phyloP scores from a whole-genome alignment of 2,888 invertebrate genomes.

The Lasioglossum pauxillum region DNA sequence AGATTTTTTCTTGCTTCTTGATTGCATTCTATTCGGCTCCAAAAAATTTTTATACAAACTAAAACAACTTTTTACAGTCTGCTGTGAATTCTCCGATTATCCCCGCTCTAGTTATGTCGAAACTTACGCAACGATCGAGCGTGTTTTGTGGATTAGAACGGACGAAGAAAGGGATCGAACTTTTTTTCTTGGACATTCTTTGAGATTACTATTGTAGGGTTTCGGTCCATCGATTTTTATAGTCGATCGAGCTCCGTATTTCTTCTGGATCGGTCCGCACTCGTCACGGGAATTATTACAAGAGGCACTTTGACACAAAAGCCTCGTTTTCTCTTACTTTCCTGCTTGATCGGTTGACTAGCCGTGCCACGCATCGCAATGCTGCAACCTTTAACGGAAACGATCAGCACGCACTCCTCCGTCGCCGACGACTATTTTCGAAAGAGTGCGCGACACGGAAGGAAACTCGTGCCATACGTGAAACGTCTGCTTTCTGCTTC shows the following conservation, averaged over 20 bases:
- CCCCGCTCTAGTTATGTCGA: not conserved
- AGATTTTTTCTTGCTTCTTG: not conserved
- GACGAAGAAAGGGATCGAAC: not conserved
- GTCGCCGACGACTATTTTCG: slow-evolving; percentile 35
- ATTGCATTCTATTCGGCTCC: not conserved
- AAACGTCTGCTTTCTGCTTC: slow-evolving; percentile 37
- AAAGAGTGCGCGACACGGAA: slow-evolving; percentile 35
- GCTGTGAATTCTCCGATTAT: not conserved
- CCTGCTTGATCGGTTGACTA: slow-evolving; percentile 77
- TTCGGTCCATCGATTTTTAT: slow-evolving; percentile 7
- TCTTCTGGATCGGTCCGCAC: slow-evolving; percentile 41
- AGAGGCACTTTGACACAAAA: slow-evolving; percentile 78
- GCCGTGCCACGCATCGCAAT: slow-evolving; percentile 65
- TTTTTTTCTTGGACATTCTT: not conserved
- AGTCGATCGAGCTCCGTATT: slow-evolving; percentile 6
- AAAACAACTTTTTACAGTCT: not conserved
- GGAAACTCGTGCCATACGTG: slow-evolving; percentile 10
- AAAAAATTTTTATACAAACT: not conserved
- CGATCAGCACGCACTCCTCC: slow-evolving; percentile 45
- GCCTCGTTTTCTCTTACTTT: slow-evolving; percentile 83
- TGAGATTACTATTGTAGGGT: not conserved
- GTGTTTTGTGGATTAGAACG: not conserved
- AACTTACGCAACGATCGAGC: not conserved
- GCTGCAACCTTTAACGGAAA: slow-evolving; percentile 46
- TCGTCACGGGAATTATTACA: slow-evolving; percentile 67